phyloP scores from a whole-genome alignment of 2,797 vertebrate species.

The Chaunax sp. region DNA sequence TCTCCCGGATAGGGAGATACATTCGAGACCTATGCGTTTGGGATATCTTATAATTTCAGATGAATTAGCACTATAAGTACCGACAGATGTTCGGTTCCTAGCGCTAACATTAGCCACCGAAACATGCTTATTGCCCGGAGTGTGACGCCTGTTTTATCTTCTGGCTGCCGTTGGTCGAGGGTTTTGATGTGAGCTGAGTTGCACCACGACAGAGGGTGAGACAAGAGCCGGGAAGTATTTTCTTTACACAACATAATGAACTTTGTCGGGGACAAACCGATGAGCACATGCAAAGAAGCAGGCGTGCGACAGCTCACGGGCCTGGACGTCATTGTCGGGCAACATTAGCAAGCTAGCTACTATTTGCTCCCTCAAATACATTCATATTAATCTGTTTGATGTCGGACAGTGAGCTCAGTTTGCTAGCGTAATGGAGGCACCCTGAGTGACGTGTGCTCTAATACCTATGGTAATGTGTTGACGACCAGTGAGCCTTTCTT shows the following conservation, averaged over 20 bases:
- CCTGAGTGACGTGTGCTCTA: conserved; percentile 56
- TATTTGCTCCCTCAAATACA: conserved; percentile 65
- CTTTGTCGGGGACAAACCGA: conserved; percentile 53
- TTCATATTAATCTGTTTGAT: conserved; percentile 67
- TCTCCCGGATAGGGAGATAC: conserved; percentile 32
- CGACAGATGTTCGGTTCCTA: conserved; percentile 19
- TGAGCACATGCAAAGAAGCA: conserved; percentile 36
- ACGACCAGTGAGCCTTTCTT: conserved; percentile 32
- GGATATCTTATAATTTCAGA: conserved; percentile 2
- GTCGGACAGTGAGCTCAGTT: conserved; percentile 53
- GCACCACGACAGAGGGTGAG: conserved; percentile 64
- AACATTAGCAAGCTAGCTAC: conserved; percentile 76
- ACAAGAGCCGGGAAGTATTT: conserved; percentile 39
- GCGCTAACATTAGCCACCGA: conserved; percentile 59
- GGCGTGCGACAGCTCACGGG: conserved; percentile 60
- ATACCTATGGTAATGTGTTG: conserved; percentile 36
- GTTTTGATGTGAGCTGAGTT: conserved; percentile 72
- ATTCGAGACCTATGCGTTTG: background rate
- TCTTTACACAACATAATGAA: conserved; percentile 65
- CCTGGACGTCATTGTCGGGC: conserved; percentile 70
- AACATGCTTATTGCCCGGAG: conserved; percentile 73
- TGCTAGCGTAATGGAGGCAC: conserved; percentile 75
- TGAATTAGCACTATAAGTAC: background rate
- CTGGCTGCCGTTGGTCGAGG: conserved; percentile 63
- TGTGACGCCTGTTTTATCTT: conserved; percentile 84